phyloP scores from a whole-genome alignment of 2,797 vertebrate species.

The Xiphophorus birchmanni region DNA sequence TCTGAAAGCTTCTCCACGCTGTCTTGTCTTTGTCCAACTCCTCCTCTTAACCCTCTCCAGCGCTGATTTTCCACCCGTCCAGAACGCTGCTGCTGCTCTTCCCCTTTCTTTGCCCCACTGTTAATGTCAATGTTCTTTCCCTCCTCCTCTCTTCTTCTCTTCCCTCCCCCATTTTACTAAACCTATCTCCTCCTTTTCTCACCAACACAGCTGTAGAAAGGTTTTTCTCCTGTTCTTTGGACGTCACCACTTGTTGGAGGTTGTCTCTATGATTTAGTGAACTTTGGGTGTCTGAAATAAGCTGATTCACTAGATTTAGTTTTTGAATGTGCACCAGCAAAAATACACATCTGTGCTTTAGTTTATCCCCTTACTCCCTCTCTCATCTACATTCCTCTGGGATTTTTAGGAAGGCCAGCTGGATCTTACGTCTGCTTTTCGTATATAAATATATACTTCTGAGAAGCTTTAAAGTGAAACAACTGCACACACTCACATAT shows the following conservation, averaged over 20 bases:
- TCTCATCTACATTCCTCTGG: slow-evolving; percentile 21
- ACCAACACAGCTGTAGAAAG: slow-evolving; percentile 73
- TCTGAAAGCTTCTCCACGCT: slow-evolving; percentile 32
- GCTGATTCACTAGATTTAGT: slow-evolving; percentile 30
- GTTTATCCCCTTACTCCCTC: neutral
- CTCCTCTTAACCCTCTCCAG: slow-evolving; percentile 26
- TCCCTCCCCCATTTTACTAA: slow-evolving; percentile 20
- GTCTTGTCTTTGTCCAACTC: slow-evolving; percentile 25
- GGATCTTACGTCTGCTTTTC: slow-evolving; percentile 62
- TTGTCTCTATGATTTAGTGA: slow-evolving; percentile 23
- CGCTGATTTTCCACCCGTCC: slow-evolving; percentile 61
- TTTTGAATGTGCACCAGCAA: slow-evolving; percentile 3
- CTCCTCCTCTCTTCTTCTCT: slow-evolving; percentile 28
- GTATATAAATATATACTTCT: slow-evolving; percentile 8
- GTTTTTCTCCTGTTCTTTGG: slow-evolving; percentile 55
- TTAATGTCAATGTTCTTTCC: slow-evolving; percentile 68
- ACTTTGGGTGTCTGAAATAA: slow-evolving; percentile 23
- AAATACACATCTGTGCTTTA: neutral
- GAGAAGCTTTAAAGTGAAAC: slow-evolving; percentile 46
- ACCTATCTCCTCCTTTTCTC: slow-evolving; percentile 33
- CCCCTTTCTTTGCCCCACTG: slow-evolving; percentile 72
- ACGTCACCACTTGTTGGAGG: slow-evolving; percentile 45
- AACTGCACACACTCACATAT: slow-evolving; percentile 5
- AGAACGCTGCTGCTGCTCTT: slow-evolving; percentile 51
- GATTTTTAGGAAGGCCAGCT: slow-evolving; percentile 48